Evolutionary conservation across 1,140 invertebrate genomes (phyloP).

Genomic region (Pristionchus pacificus): DNA sequence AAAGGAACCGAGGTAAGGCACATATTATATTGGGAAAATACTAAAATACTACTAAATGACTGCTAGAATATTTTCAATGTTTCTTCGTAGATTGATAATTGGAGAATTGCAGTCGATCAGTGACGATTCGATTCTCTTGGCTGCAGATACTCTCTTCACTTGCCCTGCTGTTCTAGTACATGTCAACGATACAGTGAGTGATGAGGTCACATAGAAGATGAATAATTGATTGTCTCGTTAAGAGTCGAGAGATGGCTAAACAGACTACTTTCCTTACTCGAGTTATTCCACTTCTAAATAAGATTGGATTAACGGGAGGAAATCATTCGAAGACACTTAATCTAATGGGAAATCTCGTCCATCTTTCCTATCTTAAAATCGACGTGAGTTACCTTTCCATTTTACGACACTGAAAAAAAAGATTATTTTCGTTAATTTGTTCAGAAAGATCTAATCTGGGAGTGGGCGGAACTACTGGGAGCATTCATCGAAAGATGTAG

Average conservation of each 20-base stretch:
- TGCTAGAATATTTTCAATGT: too few relatives aligned
- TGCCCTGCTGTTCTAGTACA: constrained; percentile 25
- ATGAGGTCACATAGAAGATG: background rate
- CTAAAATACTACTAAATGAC: too few relatives aligned
- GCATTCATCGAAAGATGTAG: constrained; percentile 16
- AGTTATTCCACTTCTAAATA: background rate
- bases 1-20: background rate
- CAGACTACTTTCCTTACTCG: background rate
- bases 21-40: too few relatives aligned
- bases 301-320: background rate
- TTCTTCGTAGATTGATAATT: background rate
- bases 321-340: constrained; percentile 2
- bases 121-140: background rate
- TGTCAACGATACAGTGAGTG: constrained; percentile 15
- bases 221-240: background rate
- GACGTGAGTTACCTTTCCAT: background rate
- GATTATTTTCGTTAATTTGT: too few relatives aligned
- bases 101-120: background rate
- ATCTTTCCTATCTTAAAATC: constrained; percentile 15
- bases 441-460: constrained; percentile 3
- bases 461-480: constrained; percentile 23
- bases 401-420: background rate
- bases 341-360: constrained; percentile 17
- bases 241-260: background rate
- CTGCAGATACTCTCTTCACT: constrained; percentile 7